phyloP scores from a whole-genome alignment of 2,888 invertebrate genomes.

The Panzeria rudis region DNA sequence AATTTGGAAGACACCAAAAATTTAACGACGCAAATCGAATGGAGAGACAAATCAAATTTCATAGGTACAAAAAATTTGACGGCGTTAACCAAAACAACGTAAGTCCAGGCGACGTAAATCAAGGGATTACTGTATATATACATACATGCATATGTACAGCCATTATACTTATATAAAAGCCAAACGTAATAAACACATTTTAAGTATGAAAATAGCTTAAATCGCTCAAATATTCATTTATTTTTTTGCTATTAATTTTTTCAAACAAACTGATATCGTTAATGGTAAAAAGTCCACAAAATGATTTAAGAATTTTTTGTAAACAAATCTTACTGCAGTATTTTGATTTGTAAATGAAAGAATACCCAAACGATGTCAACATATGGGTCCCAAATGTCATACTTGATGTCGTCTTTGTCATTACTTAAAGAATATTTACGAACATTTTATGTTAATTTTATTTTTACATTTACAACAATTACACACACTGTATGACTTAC shows the following conservation, averaged over 20 bases:
- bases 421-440: slow-evolving; percentile 64
- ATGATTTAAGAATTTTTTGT: slow-evolving; percentile 7
- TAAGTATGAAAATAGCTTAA: neutral
- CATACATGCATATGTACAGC: neutral
- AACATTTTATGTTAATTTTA: slow-evolving; percentile 62
- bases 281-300: slow-evolving; percentile 20
- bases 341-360: slow-evolving; percentile 41
- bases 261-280: slow-evolving; percentile 17
- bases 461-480: slow-evolving; percentile 58
- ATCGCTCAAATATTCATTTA: slow-evolving; percentile 3
- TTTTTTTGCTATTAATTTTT: neutral
- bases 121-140: no score
- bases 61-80: no score
- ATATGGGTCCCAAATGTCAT: slow-evolving; percentile 68
- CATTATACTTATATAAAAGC: neutral
- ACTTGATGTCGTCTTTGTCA: slow-evolving; percentile 16
- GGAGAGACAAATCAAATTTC: no score
- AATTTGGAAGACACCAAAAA: no score
- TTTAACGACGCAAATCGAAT: no score
- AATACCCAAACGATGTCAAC: slow-evolving; percentile 41
- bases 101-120: no score
- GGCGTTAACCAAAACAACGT: no score
- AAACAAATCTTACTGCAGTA: slow-evolving; percentile 53
- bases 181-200: slow-evolving; percentile 13
- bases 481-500: neutral